Base-by-base conservation (phyloP, 2,113 vertebrate species). In the Motacilla tschutschensis region DNA sequence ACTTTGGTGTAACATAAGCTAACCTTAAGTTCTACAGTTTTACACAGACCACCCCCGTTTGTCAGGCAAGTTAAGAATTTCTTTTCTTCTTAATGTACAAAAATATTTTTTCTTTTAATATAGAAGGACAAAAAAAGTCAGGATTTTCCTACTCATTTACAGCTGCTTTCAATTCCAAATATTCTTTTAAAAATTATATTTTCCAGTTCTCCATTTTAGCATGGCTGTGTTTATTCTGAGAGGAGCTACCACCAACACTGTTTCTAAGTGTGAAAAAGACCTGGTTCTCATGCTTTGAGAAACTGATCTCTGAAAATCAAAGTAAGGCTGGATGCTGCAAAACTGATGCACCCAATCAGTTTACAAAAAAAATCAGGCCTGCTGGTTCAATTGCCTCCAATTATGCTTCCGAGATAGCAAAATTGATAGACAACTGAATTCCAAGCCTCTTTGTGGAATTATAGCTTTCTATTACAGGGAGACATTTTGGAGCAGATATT, bases 81-180 rank as follows among this genome's bases (percentile, higher is more conserved):
- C 50, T 74, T 84, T 78, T 8, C 64, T 46, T 63, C 44, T 63
- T 58, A 40, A n/a, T 12, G 4, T 17, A 48, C 5, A n/a, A 64
- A 60, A 89, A 46, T 17, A 40, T 26, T 40, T 76, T 40, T 40
- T 50, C 41, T 81, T 84, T 92, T 36, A 87, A 93, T 35, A 41
- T 17, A 67, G 83, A 79, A 87, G 17, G 50, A 83, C 35, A 79
- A 47, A 79, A 85, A 46, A 50, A 73, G 10, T 63, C 73, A 76
- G 41, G 1, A 24, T 63, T 71, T 38, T 3, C 18, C 12, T 7
- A 9, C 25, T 46, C 41, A 14, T 76, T 92, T 88, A 80, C 17
- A 91, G 81, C 46, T 17, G 64, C 28, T 91, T 86, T 73, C n/a
- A 50, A 57, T 48, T 72, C 59, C 51, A 85, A 93, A 80, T 10